Percentiles rank a stretch among this genome's conserved stretches.
phyloP scores from a whole-genome alignment of 2,797 vertebrate species.

The Helarctos malayanus region DNA sequence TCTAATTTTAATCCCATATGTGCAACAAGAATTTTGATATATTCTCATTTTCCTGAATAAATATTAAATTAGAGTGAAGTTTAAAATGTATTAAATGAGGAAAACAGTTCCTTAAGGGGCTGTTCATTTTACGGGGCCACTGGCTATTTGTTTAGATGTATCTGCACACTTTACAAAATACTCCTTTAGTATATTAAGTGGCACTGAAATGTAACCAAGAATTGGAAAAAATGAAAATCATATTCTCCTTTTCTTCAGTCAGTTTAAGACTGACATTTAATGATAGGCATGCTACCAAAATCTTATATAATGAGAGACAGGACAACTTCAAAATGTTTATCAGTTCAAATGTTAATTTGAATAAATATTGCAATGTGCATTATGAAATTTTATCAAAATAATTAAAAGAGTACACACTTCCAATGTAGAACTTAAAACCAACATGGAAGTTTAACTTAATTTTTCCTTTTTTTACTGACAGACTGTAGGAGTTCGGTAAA shows the following conservation, averaged over 20 bases:
- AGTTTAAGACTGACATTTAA: background rate
- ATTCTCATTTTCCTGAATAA: background rate
- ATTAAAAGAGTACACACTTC: background rate
- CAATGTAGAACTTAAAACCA: background rate
- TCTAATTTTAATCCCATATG: constrained; percentile 72
- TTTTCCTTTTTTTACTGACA: constrained; percentile 18
- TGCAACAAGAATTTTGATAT: background rate
- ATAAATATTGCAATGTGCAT: background rate
- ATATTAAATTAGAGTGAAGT: background rate
- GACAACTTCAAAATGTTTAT: constrained; percentile 17
- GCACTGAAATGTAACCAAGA: background rate
- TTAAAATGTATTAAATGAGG: background rate
- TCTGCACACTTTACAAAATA: background rate
- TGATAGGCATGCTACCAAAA: background rate
- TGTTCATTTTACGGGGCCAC: background rate
- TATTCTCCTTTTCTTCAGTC: background rate
- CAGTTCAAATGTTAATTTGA: background rate
- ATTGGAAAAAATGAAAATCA: background rate
- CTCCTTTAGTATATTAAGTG: background rate
- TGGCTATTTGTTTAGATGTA: background rate
- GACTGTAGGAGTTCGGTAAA: constrained; percentile 24
- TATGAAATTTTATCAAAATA: background rate
- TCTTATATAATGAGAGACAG: background rate
- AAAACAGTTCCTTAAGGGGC: background rate
- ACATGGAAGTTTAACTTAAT: background rate